These are phyloP conservation scores for Piprites chloris DNA, from an alignment of 2,113 vertebrate genomes.

Conservation along the genomic window DNA sequence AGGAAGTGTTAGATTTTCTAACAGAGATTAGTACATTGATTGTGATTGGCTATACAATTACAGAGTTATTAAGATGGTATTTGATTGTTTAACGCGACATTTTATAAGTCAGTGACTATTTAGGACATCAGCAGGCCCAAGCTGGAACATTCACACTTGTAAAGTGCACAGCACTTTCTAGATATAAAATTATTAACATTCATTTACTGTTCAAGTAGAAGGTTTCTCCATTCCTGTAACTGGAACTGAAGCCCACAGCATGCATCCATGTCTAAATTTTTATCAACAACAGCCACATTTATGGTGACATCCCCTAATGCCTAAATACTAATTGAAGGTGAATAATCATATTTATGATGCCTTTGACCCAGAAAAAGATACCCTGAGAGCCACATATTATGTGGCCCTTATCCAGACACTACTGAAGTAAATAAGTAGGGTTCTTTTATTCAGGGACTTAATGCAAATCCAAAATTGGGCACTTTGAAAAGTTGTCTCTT, in stretches of 20 bases:
- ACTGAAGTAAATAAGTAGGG: not conserved
- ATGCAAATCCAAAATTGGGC: not conserved
- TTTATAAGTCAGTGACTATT: not conserved
- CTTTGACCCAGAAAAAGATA: not conserved
- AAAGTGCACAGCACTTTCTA: not conserved
- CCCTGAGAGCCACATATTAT: not conserved
- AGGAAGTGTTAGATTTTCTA: conserved; percentile 16
- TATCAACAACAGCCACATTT: not conserved
- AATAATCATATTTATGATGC: not conserved
- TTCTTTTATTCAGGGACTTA: not conserved
- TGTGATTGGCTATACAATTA: not conserved
- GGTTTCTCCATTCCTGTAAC: not conserved
- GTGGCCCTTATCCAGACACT: not conserved
- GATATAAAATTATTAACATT: not conserved
- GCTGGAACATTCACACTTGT: not conserved
- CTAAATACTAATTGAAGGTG: not conserved
- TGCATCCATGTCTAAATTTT: not conserved
- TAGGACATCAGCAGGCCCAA: not conserved
- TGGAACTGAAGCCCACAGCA: not conserved
- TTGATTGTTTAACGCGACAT: not conserved
- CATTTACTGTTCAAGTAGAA: not conserved
- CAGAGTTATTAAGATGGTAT: not conserved
- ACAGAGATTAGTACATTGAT: not conserved
- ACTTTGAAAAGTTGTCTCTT: not conserved
- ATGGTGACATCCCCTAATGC: not conserved